Percentiles rank a stretch among this genome's conserved stretches.
Conservation (phyloP, 1,140 invertebrate genomes). For the Oreohelix idahoensis region DNA sequence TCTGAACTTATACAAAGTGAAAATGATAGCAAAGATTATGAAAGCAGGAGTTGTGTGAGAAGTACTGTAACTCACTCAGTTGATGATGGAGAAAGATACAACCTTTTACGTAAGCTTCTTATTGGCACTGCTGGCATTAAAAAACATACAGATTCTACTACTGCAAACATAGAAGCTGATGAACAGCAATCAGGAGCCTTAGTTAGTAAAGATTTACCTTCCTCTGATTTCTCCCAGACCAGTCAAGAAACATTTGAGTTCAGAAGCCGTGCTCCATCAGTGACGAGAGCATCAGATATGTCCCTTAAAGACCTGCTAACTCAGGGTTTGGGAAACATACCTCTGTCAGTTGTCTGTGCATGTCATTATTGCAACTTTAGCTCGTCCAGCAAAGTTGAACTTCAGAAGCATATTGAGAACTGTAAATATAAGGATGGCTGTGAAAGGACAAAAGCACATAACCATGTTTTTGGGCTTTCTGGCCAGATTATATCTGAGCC, state of each 20-base stretch:
- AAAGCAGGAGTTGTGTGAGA: background rate
- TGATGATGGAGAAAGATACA: background rate
- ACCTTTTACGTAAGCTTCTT: background rate
- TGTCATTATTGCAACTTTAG: background rate
- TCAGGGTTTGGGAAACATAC: background rate
- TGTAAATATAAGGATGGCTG: background rate
- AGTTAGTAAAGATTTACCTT: background rate
- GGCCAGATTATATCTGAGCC: background rate
- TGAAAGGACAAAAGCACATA: background rate
- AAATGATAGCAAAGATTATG: background rate
- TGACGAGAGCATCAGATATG: conserved; percentile 19
- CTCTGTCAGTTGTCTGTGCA: background rate
- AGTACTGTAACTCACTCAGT: background rate
- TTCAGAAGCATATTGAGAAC: background rate
- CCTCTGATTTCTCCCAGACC: background rate
- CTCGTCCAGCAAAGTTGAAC: background rate
- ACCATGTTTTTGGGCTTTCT: background rate
- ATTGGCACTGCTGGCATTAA: background rate
- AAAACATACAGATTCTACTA: background rate
- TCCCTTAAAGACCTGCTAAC: conserved; percentile 13
- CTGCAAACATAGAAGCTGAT: background rate
- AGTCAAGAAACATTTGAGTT: background rate
- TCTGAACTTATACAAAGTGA: background rate
- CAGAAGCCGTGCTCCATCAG: background rate
- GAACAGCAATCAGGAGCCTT: background rate